Percentiles rank a stretch among this genome's conserved stretches.
phyloP scores from a whole-genome alignment of 2,113 vertebrate genomes.

The Neotoma lepida region DNA sequence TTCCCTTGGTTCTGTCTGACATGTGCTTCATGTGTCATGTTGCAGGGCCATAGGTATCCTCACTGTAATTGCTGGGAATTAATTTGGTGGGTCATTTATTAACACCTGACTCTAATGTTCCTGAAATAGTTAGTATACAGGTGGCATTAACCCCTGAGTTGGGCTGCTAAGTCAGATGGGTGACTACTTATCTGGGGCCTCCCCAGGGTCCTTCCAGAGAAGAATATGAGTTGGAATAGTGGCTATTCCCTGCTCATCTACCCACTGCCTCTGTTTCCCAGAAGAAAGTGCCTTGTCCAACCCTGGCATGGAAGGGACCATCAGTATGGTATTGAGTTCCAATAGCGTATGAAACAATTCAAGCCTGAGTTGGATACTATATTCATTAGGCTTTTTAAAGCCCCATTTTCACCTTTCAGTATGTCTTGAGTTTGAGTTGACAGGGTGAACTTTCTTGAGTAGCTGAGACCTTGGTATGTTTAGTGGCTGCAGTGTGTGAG shows the following conservation, averaged over 20 bases:
- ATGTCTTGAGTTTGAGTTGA: conserved; percentile 67
- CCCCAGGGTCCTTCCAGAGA: conserved; percentile 9
- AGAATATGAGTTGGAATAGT: not conserved
- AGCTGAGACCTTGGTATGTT: conserved; percentile 36
- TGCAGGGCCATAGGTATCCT: conserved; percentile 18
- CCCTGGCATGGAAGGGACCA: not conserved
- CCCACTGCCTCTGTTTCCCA: not conserved
- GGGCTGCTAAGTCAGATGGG: conserved; percentile 53
- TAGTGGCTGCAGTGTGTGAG: not conserved
- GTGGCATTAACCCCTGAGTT: not conserved
- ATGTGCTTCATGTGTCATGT: not conserved
- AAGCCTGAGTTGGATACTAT: conserved; percentile 61
- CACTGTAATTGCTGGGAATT: not conserved
- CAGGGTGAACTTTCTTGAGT: conserved; percentile 70
- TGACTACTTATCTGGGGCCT: not conserved
- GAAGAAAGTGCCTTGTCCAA: not conserved
- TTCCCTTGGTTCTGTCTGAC: conserved; percentile 40
- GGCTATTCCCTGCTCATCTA: not conserved
- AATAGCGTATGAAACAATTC: not conserved
- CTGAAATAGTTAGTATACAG: conserved; percentile 50
- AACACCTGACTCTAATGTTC: conserved; percentile 49
- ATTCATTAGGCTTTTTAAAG: conserved; percentile 51
- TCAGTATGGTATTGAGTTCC: not conserved
- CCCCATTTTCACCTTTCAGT: conserved; percentile 28
- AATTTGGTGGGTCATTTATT: conserved; percentile 39